These are phyloP conservation scores for Pseudomugil gertrudae DNA, from an alignment of 2,797 vertebrate species.

Conservation along the genomic window DNA sequence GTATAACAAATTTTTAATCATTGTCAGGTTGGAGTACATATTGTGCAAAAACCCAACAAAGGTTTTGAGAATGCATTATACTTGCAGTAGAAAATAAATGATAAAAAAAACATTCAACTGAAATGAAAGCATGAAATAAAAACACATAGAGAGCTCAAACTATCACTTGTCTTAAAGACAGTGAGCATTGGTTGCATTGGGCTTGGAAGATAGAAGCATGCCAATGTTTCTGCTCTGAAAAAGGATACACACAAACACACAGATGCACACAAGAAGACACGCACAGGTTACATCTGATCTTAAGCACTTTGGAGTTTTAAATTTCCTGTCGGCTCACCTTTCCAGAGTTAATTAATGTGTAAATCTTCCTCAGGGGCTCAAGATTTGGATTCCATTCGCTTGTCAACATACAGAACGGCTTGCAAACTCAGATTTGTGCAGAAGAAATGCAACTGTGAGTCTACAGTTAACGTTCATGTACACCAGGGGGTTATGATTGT, in stretches of 20 bases:
- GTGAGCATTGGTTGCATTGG: neutral
- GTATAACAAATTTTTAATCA: neutral
- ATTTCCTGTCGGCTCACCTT: constrained; percentile 7
- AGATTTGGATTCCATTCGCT: constrained; percentile 96
- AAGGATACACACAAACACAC: no score
- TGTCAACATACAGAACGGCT: constrained; percentile 98
- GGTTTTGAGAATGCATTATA: neutral
- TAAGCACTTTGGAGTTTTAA: neutral
- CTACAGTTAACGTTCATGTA: constrained; percentile 4
- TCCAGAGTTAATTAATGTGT: constrained; percentile 23
- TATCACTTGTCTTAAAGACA: neutral
- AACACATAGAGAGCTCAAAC: neutral
- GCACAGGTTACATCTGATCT: neutral
- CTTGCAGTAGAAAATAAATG: neutral
- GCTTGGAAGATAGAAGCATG: neutral
- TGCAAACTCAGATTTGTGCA: constrained; percentile 99
- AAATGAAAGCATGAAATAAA: neutral
- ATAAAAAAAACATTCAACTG: neutral
- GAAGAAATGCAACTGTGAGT: constrained; percentile 99
- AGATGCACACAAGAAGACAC: neutral
- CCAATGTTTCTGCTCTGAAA: neutral
- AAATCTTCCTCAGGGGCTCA: constrained; percentile 88
- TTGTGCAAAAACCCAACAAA: neutral
- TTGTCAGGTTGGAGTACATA: neutral
- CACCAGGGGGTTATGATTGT: accelerated